A percentile compares a stretch with the other conserved stretches of the same genome.
These are phyloP conservation scores for Sinohyriopsis cumingii DNA, from an alignment of 2,888 invertebrate genomes.

Conservation along the genomic window DNA sequence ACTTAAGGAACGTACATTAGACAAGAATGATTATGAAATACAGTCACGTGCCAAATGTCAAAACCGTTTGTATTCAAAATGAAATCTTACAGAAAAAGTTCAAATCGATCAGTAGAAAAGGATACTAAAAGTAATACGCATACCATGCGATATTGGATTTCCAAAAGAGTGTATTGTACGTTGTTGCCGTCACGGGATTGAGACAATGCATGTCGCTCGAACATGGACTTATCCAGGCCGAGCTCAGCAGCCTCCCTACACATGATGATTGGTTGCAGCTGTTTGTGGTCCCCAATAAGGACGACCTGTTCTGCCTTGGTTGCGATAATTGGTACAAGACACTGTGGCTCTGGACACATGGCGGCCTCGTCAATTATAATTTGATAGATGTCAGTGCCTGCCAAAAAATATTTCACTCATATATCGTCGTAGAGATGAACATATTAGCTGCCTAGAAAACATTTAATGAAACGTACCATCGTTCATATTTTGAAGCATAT, in stretches of 20 bases:
- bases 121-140: not conserved
- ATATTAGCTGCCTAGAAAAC: too few relatives aligned
- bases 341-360: constrained; percentile 66
- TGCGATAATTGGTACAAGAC: constrained; percentile 55
- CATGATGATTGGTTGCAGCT: constrained; percentile 62
- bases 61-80: too few relatives aligned
- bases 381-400: constrained; percentile 22
- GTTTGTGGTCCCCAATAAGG: constrained; percentile 67
- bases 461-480: too few relatives aligned
- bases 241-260: constrained; percentile 38
- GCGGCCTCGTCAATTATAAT: constrained; percentile 66
- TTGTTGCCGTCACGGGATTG: constrained; percentile 9
- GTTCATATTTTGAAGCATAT: too few relatives aligned
- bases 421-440: too few relatives aligned
- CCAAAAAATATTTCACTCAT: too few relatives aligned
- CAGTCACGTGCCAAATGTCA: too few relatives aligned
- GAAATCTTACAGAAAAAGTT: too few relatives aligned
- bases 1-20: too few relatives aligned
- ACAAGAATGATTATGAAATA: too few relatives aligned
- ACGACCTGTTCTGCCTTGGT: constrained; percentile 54
- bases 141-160: constrained; percentile 58
- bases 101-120: too few relatives aligned
- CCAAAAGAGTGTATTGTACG: constrained; percentile 49
- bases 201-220: constrained; percentile 25
- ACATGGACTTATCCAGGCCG: constrained; percentile 41